Conservation (phyloP, 1,140 invertebrate species). For the Conopomorpha cramerella region DNA sequence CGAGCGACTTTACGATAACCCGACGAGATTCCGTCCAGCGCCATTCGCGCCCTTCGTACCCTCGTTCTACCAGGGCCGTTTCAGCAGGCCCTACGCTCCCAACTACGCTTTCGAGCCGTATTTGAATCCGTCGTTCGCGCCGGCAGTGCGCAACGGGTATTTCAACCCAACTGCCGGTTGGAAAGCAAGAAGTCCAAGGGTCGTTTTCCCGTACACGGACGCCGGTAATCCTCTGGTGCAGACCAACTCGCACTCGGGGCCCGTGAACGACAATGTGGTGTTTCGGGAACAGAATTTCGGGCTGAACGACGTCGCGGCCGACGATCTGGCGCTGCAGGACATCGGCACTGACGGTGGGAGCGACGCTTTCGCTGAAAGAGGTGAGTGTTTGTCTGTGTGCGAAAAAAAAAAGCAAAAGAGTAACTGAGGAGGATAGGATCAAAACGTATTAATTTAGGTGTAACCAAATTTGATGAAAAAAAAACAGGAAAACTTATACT, state of each 20-base stretch:
- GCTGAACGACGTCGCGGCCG: constrained; percentile 55
- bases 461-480: no score
- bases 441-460: no score
- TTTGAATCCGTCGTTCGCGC: constrained; percentile 17
- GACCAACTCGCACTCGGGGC: constrained; percentile 53
- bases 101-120: constrained; percentile 31
- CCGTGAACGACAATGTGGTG: constrained; percentile 61
- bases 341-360: constrained; percentile 41
- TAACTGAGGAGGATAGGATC: no score
- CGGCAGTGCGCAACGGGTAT: constrained; percentile 27
- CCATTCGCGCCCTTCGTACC: constrained; percentile 11
- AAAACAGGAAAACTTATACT: no score
- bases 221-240: constrained; percentile 34
- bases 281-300: constrained; percentile 65
- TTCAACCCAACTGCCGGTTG: constrained; percentile 23
- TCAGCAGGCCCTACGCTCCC: constrained; percentile 32
- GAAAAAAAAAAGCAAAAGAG: constrained; percentile 15
- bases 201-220: constrained; percentile 59
- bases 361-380: constrained; percentile 61
- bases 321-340: constrained; percentile 62
- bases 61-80: constrained; percentile 39
- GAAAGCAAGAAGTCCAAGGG: constrained; percentile 61
- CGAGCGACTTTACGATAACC: constrained; percentile 33
- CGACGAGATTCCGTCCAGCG: constrained; percentile 20
- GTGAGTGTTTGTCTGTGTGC: constrained; percentile 35